Percentiles rank a stretch among this genome's conserved stretches.
These are phyloP conservation scores for Hanleya hanleyi DNA, from an alignment of 2,888 invertebrate species.

Conservation along the genomic window DNA sequence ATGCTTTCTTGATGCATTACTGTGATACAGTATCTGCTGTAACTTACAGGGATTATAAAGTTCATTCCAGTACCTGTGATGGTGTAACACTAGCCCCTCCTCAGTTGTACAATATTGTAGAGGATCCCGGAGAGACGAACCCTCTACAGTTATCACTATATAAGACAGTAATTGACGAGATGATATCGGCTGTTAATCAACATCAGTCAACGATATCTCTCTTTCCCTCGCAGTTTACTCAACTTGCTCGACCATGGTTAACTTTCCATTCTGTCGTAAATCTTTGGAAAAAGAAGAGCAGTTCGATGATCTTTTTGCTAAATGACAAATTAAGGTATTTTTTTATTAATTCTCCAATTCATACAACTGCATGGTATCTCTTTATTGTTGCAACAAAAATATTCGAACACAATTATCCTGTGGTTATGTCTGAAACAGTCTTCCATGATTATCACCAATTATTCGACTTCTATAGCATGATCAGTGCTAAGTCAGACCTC, in stretches of 20 bases:
- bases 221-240: background rate
- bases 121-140: constrained; percentile 27
- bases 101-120: constrained; percentile 20
- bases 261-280: background rate
- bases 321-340: too few species aligned
- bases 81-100: constrained; percentile 18
- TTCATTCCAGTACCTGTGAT: constrained; percentile 23
- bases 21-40: constrained; percentile 27
- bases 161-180: constrained; percentile 10
- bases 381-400: too few species aligned
- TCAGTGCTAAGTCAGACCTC: too few species aligned
- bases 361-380: too few species aligned
- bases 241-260: background rate
- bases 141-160: constrained; percentile 6
- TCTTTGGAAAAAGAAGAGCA: background rate
- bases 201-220: background rate
- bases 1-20: constrained; percentile 26
- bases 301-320: background rate
- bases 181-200: constrained; percentile 7
- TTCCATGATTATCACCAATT: too few species aligned
- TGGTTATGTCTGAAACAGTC: too few species aligned
- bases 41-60: constrained; percentile 23
- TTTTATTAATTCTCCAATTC: too few species aligned
- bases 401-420: too few species aligned
- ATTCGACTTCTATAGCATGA: too few species aligned